Conservation (phyloP, 1,140 invertebrate species). For the Galendromus occidentalis region DNA sequence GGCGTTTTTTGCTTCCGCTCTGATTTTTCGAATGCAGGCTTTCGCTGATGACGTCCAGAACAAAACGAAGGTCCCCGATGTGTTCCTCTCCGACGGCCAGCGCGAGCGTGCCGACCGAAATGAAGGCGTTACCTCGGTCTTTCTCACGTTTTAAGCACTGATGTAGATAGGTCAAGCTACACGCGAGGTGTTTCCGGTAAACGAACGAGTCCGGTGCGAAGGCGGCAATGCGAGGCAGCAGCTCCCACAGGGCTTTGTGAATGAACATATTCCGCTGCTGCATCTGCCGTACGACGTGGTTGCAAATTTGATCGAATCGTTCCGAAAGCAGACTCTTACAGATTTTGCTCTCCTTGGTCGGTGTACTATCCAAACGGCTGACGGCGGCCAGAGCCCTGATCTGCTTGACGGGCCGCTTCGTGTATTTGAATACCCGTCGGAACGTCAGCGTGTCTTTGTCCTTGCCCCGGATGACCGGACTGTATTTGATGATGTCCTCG, state of each 20-base stretch:
- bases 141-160: slow-evolving; percentile 51
- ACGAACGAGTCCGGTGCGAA: slow-evolving; percentile 64
- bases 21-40: slow-evolving; percentile 41
- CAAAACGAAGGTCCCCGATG: slow-evolving; percentile 50
- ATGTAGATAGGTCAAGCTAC: slow-evolving; percentile 56
- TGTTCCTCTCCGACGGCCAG: slow-evolving; percentile 70
- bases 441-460: neutral
- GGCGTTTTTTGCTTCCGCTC: slow-evolving; percentile 15
- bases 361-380: neutral
- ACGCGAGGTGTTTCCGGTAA: slow-evolving; percentile 28
- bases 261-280: slow-evolving; percentile 52
- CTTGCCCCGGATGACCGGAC: neutral
- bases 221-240: slow-evolving; percentile 80
- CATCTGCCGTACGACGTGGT: slow-evolving; percentile 50
- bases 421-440: neutral
- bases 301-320: slow-evolving; percentile 48
- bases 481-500: slow-evolving; percentile 9
- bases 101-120: slow-evolving; percentile 68
- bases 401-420: neutral
- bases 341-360: slow-evolving; percentile 55
- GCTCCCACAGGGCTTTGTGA: slow-evolving; percentile 62
- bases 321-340: slow-evolving; percentile 62
- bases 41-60: slow-evolving; percentile 64
- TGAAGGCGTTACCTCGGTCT: slow-evolving; percentile 63
- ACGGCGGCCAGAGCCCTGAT: neutral